Percentiles rank a stretch among this genome's conserved stretches.
Evolutionary conservation across 2,113 vertebrate species (phyloP).

Genomic region (Elaphurus davidianus): DNA sequence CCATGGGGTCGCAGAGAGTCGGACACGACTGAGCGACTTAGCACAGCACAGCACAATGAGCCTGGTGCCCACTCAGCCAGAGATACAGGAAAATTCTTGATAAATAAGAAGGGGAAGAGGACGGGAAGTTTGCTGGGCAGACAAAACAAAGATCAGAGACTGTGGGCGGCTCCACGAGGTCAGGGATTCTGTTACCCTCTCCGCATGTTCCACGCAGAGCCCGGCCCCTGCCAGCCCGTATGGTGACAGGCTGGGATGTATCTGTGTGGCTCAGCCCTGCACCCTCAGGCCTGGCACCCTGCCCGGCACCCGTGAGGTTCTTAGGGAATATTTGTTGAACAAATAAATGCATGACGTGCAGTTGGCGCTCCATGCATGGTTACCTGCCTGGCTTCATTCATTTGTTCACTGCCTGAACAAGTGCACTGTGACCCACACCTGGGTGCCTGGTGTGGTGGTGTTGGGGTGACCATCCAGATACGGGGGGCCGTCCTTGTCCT

Average conservation of each 20-base stretch:
- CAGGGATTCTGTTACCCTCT: not conserved
- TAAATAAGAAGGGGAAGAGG: not conserved
- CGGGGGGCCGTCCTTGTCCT: not conserved
- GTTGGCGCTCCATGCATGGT: not conserved
- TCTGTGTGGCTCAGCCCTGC: not conserved
- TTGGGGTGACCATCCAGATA: not conserved
- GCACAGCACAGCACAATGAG: not conserved
- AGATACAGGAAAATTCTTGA: not conserved
- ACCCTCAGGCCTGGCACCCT: not conserved
- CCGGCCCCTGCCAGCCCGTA: not conserved
- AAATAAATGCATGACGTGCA: not conserved
- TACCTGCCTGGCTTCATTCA: not conserved
- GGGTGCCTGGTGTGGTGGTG: not conserved
- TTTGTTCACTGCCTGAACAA: not conserved
- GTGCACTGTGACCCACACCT: not conserved
- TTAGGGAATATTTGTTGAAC: not conserved
- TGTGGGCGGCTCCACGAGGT: not conserved
- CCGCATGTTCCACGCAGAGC: not conserved
- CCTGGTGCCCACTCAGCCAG: not conserved
- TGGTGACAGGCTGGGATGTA: rapidly evolving
- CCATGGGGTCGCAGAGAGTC: not conserved
- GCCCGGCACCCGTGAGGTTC: not conserved
- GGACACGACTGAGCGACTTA: not conserved
- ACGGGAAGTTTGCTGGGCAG: not conserved
- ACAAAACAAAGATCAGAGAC: not conserved